Base-by-base conservation (phyloP, 2,888 invertebrate genomes). In the Camponotus fellah region DNA sequence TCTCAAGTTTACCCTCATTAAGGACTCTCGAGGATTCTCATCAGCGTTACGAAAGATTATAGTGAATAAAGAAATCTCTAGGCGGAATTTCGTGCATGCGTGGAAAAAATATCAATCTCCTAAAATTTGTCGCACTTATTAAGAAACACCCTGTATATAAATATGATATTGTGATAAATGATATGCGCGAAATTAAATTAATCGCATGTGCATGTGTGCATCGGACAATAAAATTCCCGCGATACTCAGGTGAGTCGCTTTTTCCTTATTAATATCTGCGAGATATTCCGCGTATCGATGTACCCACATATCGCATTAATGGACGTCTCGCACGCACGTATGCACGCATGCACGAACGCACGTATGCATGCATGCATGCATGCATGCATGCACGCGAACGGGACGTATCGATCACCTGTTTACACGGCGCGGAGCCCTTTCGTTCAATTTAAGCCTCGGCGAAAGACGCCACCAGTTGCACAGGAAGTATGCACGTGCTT, bases 401-500 rank as follows among this genome's bases (percentile, higher is more conserved):
- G 43, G 40, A 65, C 32, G 62, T 74, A 62, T 66, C 58, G 82
- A 84, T 82, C 77, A 77, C 69, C 77, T 77, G 77, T 77, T 77
- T 77, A 65, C 49, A 53, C 76, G 49, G 21, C 34, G 62, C 32
- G 62, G 49, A 40, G 8, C 56, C 77, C 43, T 69, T 77, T 43
- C 56, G 56, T 77, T 77, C 69, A 56, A 53, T 74, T 60, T 26
- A n/a, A 62, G 62, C 56, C 56, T 21, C 21, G n/a, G 46, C 40
- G 56, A 77, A 77, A 77, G 77, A 77, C 56, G 53, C 68, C 77
- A 77, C 77, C 77, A 77, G 77, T 77, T 77, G 77, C 77, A 68
- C 77, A 77, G 68, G 77, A 77, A 68, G 34, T n/a, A 26, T 68
- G 32, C 64, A 74, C 75, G 75, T 46, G 64, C 14, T 32, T 53